Base-by-base conservation (phyloP, 2,797 vertebrate species). In the Mus spretus region DNA sequence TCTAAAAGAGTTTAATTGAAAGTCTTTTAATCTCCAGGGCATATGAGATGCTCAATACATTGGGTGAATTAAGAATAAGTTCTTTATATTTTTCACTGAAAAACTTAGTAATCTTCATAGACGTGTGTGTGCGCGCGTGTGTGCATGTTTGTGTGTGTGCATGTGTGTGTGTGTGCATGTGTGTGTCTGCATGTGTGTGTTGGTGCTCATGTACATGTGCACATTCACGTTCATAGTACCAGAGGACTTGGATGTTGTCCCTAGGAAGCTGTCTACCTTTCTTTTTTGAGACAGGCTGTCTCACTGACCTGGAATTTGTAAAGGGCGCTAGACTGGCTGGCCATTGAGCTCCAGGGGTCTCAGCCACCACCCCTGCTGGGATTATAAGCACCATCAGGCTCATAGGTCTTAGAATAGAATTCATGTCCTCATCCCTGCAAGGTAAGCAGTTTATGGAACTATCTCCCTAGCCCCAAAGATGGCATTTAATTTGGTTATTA, bases 51-150 rank as follows among this genome's bases (percentile, higher is more conserved):
- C 6, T 77, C 77, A 63, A 4, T 79, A 40, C 53, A 53, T 82
- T 94, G 93, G 55, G 63, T 84, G 63, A 90, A 88, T 96, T 65
- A 93, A 92, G 9, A 83, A 90, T 31, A 40, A 94, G 55, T 92
- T 11, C 53, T 79, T 89, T 89, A 40, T 95, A 75, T 78, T 93
- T 91, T 86, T 67, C 26, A 94, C 55, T 79, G 19, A 89, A 93
- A 92, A 89, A 86, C 81, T 61, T 34, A 80, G 50, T 92, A 50
- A 70, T 59, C 91, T 95, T 91, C 5, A 83, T 31, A 82, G 24
- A 75, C 28, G 1, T 78, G 3, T 75, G 72, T 44, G 3, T 40
- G 14, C 28, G 4, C 17, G 1, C 57, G 55, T 57, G 17, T 19
- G 15, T 57, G 55, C 17, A 15, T 4, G 55, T 0, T 17, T 17